phyloP scores from a whole-genome alignment of 2,888 invertebrate genomes.

The Carabus problematicus region DNA sequence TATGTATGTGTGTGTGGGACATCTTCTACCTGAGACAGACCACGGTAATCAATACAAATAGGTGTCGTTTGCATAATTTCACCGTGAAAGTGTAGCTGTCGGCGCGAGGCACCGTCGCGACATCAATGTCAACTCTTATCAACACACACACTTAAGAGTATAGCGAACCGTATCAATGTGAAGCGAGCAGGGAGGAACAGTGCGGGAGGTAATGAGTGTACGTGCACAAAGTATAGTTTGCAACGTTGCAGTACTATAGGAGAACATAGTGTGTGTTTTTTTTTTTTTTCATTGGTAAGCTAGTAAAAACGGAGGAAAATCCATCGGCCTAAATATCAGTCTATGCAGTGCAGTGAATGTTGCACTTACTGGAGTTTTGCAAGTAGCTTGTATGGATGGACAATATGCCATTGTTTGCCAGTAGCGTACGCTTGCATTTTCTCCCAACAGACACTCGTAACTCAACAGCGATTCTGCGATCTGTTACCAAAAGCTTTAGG shows the following conservation, averaged over 20 bases:
- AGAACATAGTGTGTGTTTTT: not conserved
- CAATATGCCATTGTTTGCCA: no score
- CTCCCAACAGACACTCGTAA: no score
- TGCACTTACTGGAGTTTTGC: no score
- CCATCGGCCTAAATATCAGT: no score
- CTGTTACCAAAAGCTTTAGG: no score
- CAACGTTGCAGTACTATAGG: not conserved
- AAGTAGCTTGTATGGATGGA: no score
- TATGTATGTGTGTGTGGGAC: not conserved
- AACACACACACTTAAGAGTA: not conserved
- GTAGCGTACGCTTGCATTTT: no score
- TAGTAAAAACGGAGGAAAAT: not conserved
- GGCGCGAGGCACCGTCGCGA: constrained; percentile 6
- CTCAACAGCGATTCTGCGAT: no score
- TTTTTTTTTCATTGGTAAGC: not conserved
- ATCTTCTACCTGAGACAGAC: constrained; percentile 7
- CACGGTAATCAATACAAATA: constrained; percentile 28
- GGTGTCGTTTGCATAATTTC: constrained; percentile 25
- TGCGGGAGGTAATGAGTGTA: not conserved
- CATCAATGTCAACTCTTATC: constrained; percentile 26
- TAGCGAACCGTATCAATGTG: not conserved
- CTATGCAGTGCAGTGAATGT: no score
- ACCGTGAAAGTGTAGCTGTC: constrained; percentile 14
- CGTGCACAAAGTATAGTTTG: not conserved
- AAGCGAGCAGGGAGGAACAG: no score